Percentiles rank a stretch among this genome's conserved stretches.
Evolutionary conservation across 2,797 vertebrate species (phyloP).

Genomic region (Mus spretus): DNA sequence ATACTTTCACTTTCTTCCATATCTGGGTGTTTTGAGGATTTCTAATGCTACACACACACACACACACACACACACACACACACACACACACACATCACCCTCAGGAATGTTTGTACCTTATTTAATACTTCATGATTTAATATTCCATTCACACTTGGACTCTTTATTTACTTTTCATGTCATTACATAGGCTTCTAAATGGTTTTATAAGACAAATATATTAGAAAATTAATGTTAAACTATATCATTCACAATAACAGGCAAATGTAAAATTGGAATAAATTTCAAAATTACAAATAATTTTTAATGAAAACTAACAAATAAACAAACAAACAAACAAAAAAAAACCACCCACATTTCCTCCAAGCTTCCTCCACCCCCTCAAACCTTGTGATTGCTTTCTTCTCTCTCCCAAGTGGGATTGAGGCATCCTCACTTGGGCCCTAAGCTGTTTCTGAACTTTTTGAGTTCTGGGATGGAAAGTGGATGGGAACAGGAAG

Average conservation of each 20-base stretch:
- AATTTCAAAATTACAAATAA: neutral
- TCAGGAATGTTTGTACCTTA: neutral
- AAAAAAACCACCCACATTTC: too few relatives aligned
- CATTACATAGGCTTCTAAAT: neutral
- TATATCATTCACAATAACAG: neutral
- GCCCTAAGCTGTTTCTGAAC: too few relatives aligned
- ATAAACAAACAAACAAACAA: too few relatives aligned
- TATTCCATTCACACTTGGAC: neutral
- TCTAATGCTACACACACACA: too few relatives aligned
- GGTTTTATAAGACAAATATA: neutral
- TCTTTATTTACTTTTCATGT: neutral
- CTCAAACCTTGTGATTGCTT: too few relatives aligned
- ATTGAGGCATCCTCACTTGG: too few relatives aligned
- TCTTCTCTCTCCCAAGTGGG: too few relatives aligned
- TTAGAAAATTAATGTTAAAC: neutral
- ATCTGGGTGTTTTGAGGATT: neutral
- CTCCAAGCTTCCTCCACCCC: too few relatives aligned
- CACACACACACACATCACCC: too few relatives aligned
- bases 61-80: too few relatives aligned
- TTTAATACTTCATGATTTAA: neutral
- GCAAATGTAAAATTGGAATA: neutral
- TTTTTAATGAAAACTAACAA: neutral
- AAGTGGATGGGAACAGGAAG: too few relatives aligned
- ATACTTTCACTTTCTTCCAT: neutral
- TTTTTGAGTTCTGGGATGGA: too few relatives aligned